Evolutionary conservation across 2,888 invertebrate genomes (phyloP).

Genomic region (Clostera curtula): DNA sequence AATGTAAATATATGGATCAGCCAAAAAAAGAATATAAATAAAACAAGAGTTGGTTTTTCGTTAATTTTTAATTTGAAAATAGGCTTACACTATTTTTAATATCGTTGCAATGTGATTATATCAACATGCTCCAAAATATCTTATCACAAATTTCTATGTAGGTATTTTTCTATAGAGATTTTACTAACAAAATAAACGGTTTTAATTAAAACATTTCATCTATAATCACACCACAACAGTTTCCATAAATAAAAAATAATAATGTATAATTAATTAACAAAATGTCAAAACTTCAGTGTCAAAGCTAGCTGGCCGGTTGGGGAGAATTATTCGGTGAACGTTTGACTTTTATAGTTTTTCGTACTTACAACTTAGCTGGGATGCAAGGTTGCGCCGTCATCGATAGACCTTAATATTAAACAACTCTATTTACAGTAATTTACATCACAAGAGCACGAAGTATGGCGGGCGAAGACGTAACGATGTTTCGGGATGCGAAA

Average conservation of each 20-base stretch:
- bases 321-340: constrained; percentile 19
- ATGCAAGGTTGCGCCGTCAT: constrained; percentile 35
- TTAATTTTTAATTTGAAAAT: constrained; percentile 67
- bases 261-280: constrained; percentile 49
- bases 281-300: constrained; percentile 46
- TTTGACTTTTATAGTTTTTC: constrained; percentile 40
- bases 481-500: constrained; percentile 23
- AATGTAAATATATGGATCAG: too few relatives aligned
- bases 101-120: constrained; percentile 57
- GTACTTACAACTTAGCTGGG: constrained; percentile 53
- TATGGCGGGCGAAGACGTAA: constrained; percentile 41
- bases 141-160: constrained; percentile 23
- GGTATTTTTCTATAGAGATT: constrained; percentile 20
- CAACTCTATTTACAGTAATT: constrained; percentile 68
- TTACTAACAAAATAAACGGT: constrained; percentile 18
- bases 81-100: constrained; percentile 65
- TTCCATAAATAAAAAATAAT: constrained; percentile 54
- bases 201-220: constrained; percentile 17
- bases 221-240: constrained; percentile 56
- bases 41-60: constrained; percentile 38
- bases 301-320: constrained; percentile 37
- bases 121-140: constrained; percentile 29
- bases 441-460: constrained; percentile 64
- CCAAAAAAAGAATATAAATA: constrained; percentile 19
- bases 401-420: constrained; percentile 50